phyloP scores from a whole-genome alignment of 2,113 vertebrate species.

The Orientallactaga bullata region DNA sequence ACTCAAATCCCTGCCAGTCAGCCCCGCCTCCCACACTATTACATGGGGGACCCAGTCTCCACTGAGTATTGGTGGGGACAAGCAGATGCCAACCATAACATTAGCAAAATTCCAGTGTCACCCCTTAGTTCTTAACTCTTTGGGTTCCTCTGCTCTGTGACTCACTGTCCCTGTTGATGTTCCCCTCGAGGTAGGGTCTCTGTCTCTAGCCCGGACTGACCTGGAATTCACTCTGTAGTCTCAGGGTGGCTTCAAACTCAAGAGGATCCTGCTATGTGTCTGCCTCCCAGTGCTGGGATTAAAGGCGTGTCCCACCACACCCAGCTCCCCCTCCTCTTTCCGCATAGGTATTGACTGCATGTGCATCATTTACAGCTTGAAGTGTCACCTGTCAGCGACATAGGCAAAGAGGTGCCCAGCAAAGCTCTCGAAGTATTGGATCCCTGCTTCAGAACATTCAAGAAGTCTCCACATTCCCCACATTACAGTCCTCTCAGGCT shows the following conservation, averaged over 20 bases:
- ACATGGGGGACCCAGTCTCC: not conserved
- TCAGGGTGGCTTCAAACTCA: no score
- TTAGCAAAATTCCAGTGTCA: not conserved
- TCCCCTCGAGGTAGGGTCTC: no score
- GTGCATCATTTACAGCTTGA: not conserved
- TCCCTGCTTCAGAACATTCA: not conserved
- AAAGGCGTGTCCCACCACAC: no score
- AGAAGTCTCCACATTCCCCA: not conserved
- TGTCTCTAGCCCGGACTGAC: no score
- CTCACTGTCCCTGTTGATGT: not conserved
- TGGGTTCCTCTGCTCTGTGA: not conserved
- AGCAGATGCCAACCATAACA: not conserved
- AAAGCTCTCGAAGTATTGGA: not conserved
- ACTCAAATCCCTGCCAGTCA: not conserved
- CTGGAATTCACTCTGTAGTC: no score
- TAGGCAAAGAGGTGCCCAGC: not conserved
- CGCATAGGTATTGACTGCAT: not conserved
- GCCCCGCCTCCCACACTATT: not conserved
- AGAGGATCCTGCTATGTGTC: no score
- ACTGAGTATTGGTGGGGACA: not conserved
- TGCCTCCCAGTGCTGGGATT: no score
- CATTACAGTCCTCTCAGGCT: not conserved
- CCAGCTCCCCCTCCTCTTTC: fast-evolving
- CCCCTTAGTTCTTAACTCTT: not conserved
- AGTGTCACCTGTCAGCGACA: not conserved